These are phyloP conservation scores for Seladonia tumulorum DNA, from an alignment of 2,888 invertebrate genomes.

Conservation along the genomic window DNA sequence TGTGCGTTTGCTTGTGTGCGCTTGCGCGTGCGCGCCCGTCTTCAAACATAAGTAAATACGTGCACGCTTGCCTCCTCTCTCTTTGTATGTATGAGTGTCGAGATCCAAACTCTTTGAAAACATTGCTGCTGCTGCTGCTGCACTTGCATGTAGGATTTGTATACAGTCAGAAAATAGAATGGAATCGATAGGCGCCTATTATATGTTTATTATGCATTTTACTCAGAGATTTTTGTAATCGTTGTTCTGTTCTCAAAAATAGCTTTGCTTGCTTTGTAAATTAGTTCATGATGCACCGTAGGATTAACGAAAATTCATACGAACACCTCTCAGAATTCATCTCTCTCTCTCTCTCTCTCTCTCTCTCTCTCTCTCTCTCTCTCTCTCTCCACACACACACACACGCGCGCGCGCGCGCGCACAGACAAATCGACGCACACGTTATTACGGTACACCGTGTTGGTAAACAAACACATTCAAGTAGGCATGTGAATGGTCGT, in stretches of 20 bases:
- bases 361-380: no score
- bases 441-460: not conserved
- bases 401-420: not conserved
- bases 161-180: constrained; percentile 37
- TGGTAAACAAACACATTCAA: not conserved
- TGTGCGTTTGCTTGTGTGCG: not conserved
- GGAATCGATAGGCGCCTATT: constrained; percentile 23
- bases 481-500: not conserved
- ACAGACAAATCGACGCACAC: not conserved
- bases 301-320: constrained; percentile 1
- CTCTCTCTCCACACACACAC: no score
- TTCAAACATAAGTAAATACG: constrained; percentile 4
- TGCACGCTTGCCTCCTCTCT: constrained; percentile 1
- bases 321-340: not conserved
- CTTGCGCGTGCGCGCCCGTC: constrained; percentile 2
- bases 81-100: not conserved
- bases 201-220: constrained; percentile 9
- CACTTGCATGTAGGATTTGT: constrained; percentile 27
- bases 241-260: no score
- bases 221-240: not conserved
- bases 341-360: no score
- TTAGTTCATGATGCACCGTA: not conserved
- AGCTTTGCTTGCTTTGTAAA: not conserved
- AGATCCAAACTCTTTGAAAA: constrained; percentile 14
- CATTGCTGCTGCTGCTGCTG: constrained; percentile 22